Conservation (phyloP, 2,113 vertebrate species). For the Laticauda colubrina region DNA sequence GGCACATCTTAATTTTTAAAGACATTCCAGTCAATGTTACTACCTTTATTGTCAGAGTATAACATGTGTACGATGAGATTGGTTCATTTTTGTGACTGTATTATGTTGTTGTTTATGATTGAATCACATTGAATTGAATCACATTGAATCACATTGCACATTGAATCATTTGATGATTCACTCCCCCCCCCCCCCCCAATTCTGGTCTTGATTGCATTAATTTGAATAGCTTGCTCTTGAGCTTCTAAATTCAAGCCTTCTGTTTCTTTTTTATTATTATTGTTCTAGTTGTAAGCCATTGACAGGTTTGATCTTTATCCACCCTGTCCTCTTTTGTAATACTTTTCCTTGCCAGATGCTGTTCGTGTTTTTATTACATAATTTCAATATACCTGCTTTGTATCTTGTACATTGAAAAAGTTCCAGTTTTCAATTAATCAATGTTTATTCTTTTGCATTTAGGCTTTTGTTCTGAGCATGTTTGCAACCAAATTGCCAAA, state of each 20-base stretch:
- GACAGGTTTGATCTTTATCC: background rate
- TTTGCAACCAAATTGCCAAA: no score
- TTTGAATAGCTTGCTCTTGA: background rate
- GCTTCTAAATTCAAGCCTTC: background rate
- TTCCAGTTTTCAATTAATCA: background rate
- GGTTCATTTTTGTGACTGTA: background rate
- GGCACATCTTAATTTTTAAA: background rate
- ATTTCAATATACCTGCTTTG: background rate
- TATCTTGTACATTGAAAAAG: background rate
- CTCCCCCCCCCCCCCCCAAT: fast-evolving
- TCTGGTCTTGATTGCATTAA: background rate
- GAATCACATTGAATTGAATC: no score
- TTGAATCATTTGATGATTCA: background rate
- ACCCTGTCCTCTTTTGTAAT: background rate
- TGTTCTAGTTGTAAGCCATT: background rate
- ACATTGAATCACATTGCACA: no score
- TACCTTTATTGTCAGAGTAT: no score
- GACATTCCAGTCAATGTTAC: background rate
- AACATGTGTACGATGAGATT: no score
- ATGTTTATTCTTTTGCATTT: background rate
- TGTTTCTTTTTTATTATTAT: background rate
- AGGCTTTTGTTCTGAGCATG: no score
- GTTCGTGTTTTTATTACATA: background rate
- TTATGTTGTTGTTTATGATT: background rate
- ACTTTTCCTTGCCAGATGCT: background rate